These are phyloP conservation scores for Auanema sp. DNA, from an alignment of 2,888 invertebrate genomes.

Conservation along the genomic window DNA sequence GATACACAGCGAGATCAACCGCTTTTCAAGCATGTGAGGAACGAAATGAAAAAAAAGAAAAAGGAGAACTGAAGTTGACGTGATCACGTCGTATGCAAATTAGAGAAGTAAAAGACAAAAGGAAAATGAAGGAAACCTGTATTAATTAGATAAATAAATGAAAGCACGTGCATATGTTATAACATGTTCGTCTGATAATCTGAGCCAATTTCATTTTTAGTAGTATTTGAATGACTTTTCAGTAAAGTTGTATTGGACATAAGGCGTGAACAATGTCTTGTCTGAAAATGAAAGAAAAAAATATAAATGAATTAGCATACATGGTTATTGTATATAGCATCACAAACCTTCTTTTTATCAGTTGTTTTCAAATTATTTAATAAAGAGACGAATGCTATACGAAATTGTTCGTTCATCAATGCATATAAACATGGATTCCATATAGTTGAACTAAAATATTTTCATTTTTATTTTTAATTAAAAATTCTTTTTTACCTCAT, in stretches of 20 bases:
- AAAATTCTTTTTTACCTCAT: constrained; percentile 45
- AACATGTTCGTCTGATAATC: no score
- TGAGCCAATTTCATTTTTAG: no score
- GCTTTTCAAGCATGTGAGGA: no score
- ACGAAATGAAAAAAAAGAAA: no score
- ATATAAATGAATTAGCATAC: neutral
- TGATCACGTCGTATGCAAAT: no score
- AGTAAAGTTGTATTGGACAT: constrained; percentile 3
- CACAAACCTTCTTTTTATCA: constrained; percentile 23
- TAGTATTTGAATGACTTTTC: neutral
- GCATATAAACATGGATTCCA: constrained; percentile 62
- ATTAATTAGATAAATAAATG: no score
- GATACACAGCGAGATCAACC: no score
- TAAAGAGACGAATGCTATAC: constrained; percentile 52
- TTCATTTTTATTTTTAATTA: constrained; percentile 5
- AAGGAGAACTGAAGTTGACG: no score
- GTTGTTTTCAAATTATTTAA: constrained; percentile 26
- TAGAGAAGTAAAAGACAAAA: no score
- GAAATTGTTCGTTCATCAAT: constrained; percentile 60
- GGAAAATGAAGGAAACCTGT: no score
- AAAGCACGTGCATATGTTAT: no score
- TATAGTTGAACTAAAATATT: constrained; percentile 43
- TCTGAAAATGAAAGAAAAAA: neutral
- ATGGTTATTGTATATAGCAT: neutral
- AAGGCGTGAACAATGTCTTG: neutral